Evolutionary conservation across 1,140 invertebrate genomes (phyloP), one percentile per base, ranked within the genome.

Genomic region (Drosophila kanapiae): DNA sequence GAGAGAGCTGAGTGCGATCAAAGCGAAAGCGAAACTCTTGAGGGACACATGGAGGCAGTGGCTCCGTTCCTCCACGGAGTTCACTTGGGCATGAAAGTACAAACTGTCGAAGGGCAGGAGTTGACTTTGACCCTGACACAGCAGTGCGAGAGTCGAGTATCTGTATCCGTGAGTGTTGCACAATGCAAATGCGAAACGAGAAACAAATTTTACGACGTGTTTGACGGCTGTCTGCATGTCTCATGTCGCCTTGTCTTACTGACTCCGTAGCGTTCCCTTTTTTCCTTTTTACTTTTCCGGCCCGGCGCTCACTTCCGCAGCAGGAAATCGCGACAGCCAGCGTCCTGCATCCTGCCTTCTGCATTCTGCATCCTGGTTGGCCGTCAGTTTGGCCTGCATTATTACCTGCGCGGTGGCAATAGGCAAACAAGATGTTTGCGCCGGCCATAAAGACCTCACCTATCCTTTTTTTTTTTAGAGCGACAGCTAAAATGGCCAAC

Each of bases 151-250:
- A 61, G 59, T 51, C 60, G 60, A 54, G 60, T 63, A 63, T 63
- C 48, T 70, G 65, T 53, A 37, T 40, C 56, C 57, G 47, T 68
- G 67, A 54, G 48, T 56, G 82, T 81, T 88, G 80, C 81, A 90
- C 84, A 84, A 90, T 88, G 84, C 84, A 90, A 90, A 88, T 88
- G 78, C 80, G 63, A 88, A 81, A 81, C 85, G 78, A 90, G 84
- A 90, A 87, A 90, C 85, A 84, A 72, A 90, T 88, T 87, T 88
- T 90, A 88, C 85, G 85, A 88, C 82, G 81, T 90, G 85, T 91
- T 88, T 90, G 84, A 88, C 75, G 77, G 78, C 80, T 90, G 80
- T 90, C 83, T 70, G 54, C 72, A 38, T 62, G 45, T 70, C 71
- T 47, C 65, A 37, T 51, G 60, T 65, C 75, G 38, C 48, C 72